Conservation (phyloP, 2,113 vertebrate species). For the Rhombomys opimus region DNA sequence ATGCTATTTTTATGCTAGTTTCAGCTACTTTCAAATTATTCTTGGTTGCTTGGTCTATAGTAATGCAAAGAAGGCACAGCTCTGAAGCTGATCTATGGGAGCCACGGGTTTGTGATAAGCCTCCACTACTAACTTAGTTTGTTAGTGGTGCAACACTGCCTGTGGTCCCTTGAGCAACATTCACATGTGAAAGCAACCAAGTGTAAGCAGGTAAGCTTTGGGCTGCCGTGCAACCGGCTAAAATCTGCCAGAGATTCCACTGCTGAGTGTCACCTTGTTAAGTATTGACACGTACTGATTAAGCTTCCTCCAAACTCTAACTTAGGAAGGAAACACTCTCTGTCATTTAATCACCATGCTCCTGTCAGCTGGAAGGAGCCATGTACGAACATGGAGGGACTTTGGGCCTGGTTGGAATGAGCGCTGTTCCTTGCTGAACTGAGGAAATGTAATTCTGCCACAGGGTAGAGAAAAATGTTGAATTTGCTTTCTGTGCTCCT, state of each 20-base stretch:
- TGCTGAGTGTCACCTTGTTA: background rate
- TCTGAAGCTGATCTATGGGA: constrained; percentile 32
- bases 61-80: background rate
- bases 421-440: background rate
- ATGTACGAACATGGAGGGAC: background rate
- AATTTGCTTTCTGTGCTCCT: background rate
- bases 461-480: background rate
- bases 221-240: background rate
- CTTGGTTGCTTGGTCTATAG: background rate
- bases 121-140: background rate
- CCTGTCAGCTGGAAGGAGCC: background rate
- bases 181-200: background rate
- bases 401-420: background rate
- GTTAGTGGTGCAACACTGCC: background rate
- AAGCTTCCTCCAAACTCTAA: background rate
- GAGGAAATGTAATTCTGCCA: background rate
- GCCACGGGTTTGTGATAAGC: background rate
- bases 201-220: background rate
- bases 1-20: background rate
- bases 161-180: background rate
- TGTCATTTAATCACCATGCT: background rate
- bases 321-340: background rate
- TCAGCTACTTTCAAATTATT: constrained; percentile 8
- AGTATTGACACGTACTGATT: background rate
- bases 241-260: background rate